Evolutionary conservation across 2,113 vertebrate genomes (phyloP), one percentile per base, ranked within the genome.

Genomic region (Epinephelus fuscoguttatus): DNA sequence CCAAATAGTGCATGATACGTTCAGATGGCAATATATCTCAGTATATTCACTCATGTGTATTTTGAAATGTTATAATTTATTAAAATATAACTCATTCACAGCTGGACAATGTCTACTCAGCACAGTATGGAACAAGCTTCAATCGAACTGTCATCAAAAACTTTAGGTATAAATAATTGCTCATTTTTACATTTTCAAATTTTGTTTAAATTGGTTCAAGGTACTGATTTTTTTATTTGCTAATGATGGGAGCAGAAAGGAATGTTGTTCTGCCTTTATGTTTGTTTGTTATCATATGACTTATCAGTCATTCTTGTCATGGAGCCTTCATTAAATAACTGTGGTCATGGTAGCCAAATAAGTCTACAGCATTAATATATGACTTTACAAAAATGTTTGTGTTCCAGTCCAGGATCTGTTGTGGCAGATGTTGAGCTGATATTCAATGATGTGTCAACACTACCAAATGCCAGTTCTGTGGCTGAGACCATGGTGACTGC

Each of bases 131-230:
- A 60, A 0, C 1, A 0, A 0, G 0, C 2, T 85, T 71, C 61
- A 56, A 62, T 12, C 23, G 9, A 21, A 49, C 61, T 7, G 21
- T 71, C 15, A 15, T 85, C 67, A 76, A 18, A 0, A 3, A 21
- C 21, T 85, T 85, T 72, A 85, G 72, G 78, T 85, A 85, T 27
- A 17, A 27, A 63, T 47, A 15, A 40, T 23, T 49, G 5, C 19
- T 69, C n/a, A 0, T 1, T 37, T 15, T 37, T 23, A 23, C 6
- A n/a, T 37, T 33, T 50, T 18, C 13, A 27, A 27, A 30, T 15
- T 2, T 6, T 27, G 14, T 9, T 30, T 60, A 9, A n/a, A 55
- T 25, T 25, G 1, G 13, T 33, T 52, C 10, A 19, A 33, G 18
- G 2, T 60, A 7, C 6, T 30, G 30, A 18, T 30, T 27, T 5